These are phyloP conservation scores for Sisyra nigra DNA, from an alignment of 2,888 invertebrate genomes.

Conservation along the genomic window DNA sequence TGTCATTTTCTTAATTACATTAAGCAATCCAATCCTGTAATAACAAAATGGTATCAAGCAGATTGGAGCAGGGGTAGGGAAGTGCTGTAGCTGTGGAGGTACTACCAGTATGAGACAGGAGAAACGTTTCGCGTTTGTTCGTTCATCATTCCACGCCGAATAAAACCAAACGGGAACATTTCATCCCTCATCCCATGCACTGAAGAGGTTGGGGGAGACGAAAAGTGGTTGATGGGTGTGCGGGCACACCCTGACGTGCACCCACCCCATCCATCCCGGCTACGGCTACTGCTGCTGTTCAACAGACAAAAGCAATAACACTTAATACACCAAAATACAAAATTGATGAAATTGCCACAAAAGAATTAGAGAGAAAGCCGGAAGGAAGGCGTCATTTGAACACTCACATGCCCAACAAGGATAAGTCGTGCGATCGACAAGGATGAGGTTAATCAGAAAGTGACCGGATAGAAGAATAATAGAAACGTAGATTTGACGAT, in stretches of 20 bases:
- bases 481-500: too few species aligned
- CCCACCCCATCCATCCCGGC: not conserved
- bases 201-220: not conserved
- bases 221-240: too few species aligned
- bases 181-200: not conserved
- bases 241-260: not conserved
- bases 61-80: not conserved
- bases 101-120: not conserved
- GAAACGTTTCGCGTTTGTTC: too few species aligned
- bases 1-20: constrained; percentile 7
- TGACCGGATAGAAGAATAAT: too few species aligned
- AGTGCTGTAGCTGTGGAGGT: too few species aligned
- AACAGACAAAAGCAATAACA: constrained; percentile 9
- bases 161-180: too few species aligned
- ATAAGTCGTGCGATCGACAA: too few species aligned
- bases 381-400: not conserved
- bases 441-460: too few species aligned
- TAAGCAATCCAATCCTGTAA: constrained; percentile 5
- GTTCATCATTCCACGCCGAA: too few species aligned
- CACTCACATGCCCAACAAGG: too few species aligned
- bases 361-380: constrained; percentile 6
- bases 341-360: constrained; percentile 9
- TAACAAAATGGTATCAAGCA: not conserved
- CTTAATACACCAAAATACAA: constrained; percentile 9
- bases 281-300: not conserved